These are phyloP conservation scores for Leptinotarsa juncta DNA, from an alignment of 2,888 invertebrate genomes.

Conservation along the genomic window DNA sequence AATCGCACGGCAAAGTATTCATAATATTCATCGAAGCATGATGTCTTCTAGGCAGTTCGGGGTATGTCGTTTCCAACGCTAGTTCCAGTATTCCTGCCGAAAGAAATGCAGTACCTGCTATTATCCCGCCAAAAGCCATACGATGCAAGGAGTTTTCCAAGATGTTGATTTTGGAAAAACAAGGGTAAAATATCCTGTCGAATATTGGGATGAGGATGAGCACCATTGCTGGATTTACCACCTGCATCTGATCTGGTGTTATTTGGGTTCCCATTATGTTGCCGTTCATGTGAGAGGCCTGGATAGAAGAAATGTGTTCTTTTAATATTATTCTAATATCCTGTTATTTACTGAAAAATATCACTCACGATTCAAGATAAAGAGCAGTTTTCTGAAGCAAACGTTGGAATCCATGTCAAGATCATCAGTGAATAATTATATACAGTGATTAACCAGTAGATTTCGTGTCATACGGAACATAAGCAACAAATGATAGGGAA, in stretches of 20 bases:
- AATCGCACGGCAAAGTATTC: conserved; percentile 73
- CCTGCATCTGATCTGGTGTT: conserved; percentile 85
- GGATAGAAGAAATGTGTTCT: conserved; percentile 59
- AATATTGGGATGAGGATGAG: conserved; percentile 78
- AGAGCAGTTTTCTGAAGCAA: too few species aligned
- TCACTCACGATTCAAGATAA: too few species aligned
- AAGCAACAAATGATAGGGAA: too few species aligned
- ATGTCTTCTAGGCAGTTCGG: conserved; percentile 61
- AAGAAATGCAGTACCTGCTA: conserved; percentile 64
- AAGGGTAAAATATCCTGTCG: conserved; percentile 69
- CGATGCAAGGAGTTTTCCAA: conserved; percentile 75
- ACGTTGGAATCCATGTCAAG: too few species aligned
- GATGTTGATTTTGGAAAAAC: conserved; percentile 64
- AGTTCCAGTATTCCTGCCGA: conserved; percentile 67
- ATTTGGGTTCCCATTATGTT: conserved; percentile 72
- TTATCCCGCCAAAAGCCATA: conserved; percentile 80
- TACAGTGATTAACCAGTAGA: too few species aligned
- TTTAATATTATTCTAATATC: neutral
- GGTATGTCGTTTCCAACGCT: conserved; percentile 65
- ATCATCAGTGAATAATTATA: too few species aligned
- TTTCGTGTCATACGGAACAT: too few species aligned
- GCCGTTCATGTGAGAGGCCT: conserved; percentile 78
- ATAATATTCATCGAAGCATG: conserved; percentile 71
- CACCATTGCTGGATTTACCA: conserved; percentile 80
- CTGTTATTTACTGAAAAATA: neutral